These are phyloP conservation scores for Nothocercus julius DNA, from an alignment of 2,113 vertebrate species.

Conservation along the genomic window DNA sequence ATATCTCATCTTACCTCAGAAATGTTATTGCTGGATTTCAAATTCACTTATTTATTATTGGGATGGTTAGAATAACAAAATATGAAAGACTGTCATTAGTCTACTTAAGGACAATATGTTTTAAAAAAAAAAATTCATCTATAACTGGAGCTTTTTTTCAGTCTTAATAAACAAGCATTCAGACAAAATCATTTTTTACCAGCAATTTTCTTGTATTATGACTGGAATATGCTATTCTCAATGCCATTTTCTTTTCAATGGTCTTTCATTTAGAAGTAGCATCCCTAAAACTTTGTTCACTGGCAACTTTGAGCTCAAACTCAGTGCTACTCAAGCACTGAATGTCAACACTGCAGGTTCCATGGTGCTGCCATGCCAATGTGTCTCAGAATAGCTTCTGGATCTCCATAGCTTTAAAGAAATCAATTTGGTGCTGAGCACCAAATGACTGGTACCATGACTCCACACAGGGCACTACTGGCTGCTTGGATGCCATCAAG, in stretches of 20 bases:
- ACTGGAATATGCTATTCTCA: background rate
- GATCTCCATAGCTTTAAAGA: background rate
- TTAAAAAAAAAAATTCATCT: background rate
- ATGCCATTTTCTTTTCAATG: background rate
- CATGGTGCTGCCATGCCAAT: background rate
- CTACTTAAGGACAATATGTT: background rate
- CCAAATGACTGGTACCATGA: background rate
- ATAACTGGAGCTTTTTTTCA: background rate
- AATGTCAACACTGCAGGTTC: background rate
- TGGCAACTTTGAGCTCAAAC: background rate
- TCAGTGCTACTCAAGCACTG: background rate
- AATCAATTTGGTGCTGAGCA: background rate
- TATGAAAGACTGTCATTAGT: background rate
- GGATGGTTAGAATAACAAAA: background rate
- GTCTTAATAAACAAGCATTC: background rate
- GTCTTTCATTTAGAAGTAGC: background rate
- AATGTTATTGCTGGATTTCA: background rate
- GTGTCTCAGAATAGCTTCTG: background rate
- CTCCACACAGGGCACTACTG: background rate
- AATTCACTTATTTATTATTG: background rate
- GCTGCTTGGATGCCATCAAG: fast-evolving
- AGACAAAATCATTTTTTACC: background rate
- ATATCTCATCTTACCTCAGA: background rate
- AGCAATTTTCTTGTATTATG: background rate
- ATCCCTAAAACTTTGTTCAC: background rate